Percentiles rank a stretch among this genome's conserved stretches.
phyloP scores from a whole-genome alignment of 2,113 vertebrate species.

The Gallinago undulata region DNA sequence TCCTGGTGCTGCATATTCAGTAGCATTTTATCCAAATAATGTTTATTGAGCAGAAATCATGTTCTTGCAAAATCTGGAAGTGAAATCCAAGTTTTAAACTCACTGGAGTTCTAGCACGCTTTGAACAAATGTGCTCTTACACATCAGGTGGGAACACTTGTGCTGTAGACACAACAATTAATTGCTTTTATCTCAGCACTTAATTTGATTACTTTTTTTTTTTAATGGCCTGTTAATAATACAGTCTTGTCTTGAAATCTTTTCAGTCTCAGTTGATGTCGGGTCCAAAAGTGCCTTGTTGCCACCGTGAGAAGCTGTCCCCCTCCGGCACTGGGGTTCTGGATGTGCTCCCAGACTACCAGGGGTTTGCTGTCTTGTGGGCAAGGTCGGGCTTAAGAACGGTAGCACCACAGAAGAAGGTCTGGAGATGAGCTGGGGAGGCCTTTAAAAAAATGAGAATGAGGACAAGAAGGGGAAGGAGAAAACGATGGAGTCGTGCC shows the following conservation, averaged over 20 bases:
- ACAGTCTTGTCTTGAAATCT: background rate
- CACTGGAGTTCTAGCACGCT: background rate
- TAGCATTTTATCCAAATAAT: background rate
- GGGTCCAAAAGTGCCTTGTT: background rate
- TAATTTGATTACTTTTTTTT: background rate
- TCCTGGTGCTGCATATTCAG: constrained; percentile 7
- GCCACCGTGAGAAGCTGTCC: background rate
- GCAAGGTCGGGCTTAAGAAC: background rate
- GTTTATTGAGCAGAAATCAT: background rate
- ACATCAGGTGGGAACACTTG: background rate
- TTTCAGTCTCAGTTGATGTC: background rate
- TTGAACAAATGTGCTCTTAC: background rate
- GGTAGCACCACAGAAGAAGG: background rate
- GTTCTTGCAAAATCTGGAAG: background rate
- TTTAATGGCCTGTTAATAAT: background rate
- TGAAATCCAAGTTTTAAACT: background rate
- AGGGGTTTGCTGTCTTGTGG: background rate
- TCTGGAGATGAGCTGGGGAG: background rate
- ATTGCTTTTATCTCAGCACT: background rate
- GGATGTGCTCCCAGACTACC: background rate
- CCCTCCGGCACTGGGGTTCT: background rate
- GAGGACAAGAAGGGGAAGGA: background rate
- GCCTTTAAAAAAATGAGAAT: background rate
- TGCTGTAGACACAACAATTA: background rate
- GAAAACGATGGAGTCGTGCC: fast-evolving